Conservation (phyloP, 2,888 invertebrate species). For the Ferrisia virgata region DNA sequence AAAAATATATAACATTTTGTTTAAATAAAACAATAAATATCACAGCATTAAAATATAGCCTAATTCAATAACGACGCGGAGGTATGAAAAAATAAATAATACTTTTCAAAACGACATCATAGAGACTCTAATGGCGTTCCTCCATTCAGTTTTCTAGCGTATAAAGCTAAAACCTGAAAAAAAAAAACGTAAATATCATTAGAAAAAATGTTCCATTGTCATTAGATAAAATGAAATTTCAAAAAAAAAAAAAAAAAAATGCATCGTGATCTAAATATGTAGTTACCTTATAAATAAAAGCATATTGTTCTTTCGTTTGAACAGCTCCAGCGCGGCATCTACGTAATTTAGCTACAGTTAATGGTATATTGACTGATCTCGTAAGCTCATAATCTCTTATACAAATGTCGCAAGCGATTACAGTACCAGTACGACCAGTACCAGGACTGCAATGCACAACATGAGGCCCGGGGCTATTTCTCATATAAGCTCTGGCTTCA, state of each 20-base stretch:
- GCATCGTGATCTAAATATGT: not conserved
- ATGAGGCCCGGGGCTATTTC: constrained; percentile 63
- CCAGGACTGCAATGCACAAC: constrained; percentile 83
- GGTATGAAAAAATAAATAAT: not conserved
- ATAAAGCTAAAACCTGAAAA: constrained; percentile 38
- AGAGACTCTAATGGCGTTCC: constrained; percentile 39
- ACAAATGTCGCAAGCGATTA: constrained; percentile 79
- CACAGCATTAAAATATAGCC: constrained; percentile 20
- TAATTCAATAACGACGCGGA: not conserved
- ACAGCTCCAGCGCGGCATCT: constrained; percentile 86
- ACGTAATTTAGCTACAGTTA: constrained; percentile 77
- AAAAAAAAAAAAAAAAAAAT: not conserved
- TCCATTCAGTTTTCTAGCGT: constrained; percentile 38
- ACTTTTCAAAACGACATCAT: not conserved
- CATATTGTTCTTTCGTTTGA: constrained; percentile 87
- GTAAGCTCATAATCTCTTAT: constrained; percentile 82
- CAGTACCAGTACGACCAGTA: constrained; percentile 83
- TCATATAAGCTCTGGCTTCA: constrained; percentile 68
- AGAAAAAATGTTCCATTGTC: too few species aligned
- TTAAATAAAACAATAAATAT: constrained; percentile 19
- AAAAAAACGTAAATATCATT: not conserved
- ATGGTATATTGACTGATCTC: constrained; percentile 78
- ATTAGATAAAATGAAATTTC: too few species aligned
- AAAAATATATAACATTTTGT: not conserved
- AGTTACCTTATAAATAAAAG: constrained; percentile 82